Percentiles rank a stretch among this genome's conserved stretches.
Evolutionary conservation across 2,113 vertebrate species (phyloP).

Genomic region (Leucoraja erinaceus): DNA sequence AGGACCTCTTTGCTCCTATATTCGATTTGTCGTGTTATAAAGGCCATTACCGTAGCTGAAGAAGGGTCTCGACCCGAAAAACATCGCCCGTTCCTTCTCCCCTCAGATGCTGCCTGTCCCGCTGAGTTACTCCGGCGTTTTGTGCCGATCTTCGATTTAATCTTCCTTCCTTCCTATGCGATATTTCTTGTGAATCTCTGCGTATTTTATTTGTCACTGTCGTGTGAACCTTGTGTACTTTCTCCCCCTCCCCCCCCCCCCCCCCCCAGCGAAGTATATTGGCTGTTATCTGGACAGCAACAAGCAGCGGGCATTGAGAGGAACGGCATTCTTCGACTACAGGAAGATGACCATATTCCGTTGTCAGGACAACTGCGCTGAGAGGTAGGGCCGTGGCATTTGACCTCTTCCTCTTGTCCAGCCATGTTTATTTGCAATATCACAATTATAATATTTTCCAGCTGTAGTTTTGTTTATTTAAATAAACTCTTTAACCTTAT

Average conservation of each 20-base stretch:
- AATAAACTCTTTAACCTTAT: no score
- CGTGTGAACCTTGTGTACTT: constrained; percentile 35
- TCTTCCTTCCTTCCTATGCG: not conserved
- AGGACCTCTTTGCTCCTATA: no score
- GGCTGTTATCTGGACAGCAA: constrained; percentile 87
- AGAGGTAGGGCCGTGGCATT: constrained; percentile 67
- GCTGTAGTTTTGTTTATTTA: no score
- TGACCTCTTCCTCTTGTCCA: not conserved
- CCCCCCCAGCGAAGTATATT: constrained; percentile 73
- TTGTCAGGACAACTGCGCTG: constrained; percentile 98
- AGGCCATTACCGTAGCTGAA: no score
- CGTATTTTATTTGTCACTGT: not conserved
- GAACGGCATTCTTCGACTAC: constrained; percentile 96
- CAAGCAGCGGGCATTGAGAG: constrained; percentile 76
- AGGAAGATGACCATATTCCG: constrained; percentile 98
- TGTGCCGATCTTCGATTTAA: no score
- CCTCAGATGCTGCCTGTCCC: no score
- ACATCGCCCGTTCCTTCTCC: no score
- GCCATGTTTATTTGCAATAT: not conserved
- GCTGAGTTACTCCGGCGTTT: no score
- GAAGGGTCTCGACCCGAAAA: no score
- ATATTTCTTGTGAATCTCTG: not conserved
- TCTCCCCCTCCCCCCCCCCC: not conserved
- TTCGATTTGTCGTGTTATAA: no score
- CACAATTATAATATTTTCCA: no score